These are phyloP conservation scores for mouse (Mus musculus) DNA, from an alignment of 2,113 vertebrate genomes.

Conservation along the genomic window GRCm39 chr16:66789001-66789500, in stretches of 20 bases:
- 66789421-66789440: background rate
- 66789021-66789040: background rate
- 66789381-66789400: too few relatives aligned
- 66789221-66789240: too few relatives aligned
- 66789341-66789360: too few relatives aligned
- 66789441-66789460: background rate
- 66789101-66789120: background rate
- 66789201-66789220: too few relatives aligned
- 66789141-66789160: background rate
- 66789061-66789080: background rate
- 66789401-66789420: too few relatives aligned
- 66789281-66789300: too few relatives aligned
- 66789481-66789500: background rate
- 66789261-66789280: too few relatives aligned
- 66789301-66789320: too few relatives aligned
- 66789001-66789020: background rate
- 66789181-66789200: background rate
- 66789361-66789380: too few relatives aligned
- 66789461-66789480: background rate
- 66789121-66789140: background rate
- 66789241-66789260: too few relatives aligned
- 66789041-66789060: background rate
- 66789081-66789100: background rate
- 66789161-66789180: background rate
- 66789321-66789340: too few relatives aligned